Percentiles rank a stretch among this genome's conserved stretches.
Evolutionary conservation across 1,140 invertebrate genomes (phyloP).

Genomic region (Solenopsis invicta): DNA sequence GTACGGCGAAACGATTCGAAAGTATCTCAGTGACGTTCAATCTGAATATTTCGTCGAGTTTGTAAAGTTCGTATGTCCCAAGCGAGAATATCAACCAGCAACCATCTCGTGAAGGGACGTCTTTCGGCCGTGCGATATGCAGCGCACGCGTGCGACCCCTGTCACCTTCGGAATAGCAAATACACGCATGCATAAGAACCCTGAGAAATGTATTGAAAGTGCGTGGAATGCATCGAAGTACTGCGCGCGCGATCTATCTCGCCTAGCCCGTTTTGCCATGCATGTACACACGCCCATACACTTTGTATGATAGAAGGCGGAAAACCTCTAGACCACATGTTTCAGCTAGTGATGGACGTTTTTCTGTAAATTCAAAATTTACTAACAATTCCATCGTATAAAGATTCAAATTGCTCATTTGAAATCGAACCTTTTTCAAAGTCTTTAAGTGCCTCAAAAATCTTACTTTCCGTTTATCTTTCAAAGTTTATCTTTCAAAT

Average conservation of each 20-base stretch:
- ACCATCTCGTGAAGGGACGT: slow-evolving; percentile 58
- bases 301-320: background rate
- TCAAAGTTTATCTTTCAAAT: too few species aligned
- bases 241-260: slow-evolving; percentile 78
- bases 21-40: background rate
- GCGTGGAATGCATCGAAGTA: slow-evolving; percentile 81
- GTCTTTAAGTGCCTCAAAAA: background rate
- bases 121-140: slow-evolving; percentile 76
- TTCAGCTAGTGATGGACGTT: background rate
- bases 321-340: background rate
- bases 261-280: slow-evolving; percentile 79
- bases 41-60: slow-evolving; percentile 66
- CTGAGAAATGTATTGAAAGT: slow-evolving; percentile 85
- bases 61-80: slow-evolving; percentile 61
- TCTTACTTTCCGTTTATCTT: background rate
- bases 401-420: background rate
- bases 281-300: slow-evolving; percentile 67
- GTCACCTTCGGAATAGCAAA: slow-evolving; percentile 85
- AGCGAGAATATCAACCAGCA: slow-evolving; percentile 59
- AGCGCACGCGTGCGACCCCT: slow-evolving; percentile 82
- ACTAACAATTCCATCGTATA: background rate
- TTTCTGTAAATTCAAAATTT: background rate
- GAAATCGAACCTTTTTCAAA: background rate
- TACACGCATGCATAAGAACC: slow-evolving; percentile 77
- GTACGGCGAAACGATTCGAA: too few species aligned